Conservation (phyloP, 2,888 invertebrate species). For the Neoascia interrupta region DNA sequence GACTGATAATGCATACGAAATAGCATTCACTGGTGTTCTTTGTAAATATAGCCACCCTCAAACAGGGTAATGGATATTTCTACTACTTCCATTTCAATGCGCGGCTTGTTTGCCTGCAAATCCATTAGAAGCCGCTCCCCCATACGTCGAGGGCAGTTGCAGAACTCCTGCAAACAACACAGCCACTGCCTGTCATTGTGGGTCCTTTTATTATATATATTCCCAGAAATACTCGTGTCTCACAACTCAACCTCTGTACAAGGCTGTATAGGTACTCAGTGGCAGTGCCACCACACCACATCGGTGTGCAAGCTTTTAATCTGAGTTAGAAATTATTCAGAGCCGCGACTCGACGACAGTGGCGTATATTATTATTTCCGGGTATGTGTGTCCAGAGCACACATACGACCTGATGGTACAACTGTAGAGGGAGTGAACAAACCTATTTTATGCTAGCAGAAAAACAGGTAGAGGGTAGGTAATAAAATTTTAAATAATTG, state of each 20-base stretch:
- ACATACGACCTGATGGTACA: not conserved
- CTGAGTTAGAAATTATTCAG: conserved; percentile 57
- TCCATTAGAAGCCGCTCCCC: conserved; percentile 36
- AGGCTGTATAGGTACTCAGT: not conserved
- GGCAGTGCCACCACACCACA: not conserved
- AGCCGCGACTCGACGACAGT: conserved; percentile 17
- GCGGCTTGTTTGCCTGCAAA: conserved; percentile 52
- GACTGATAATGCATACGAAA: conserved; percentile 11
- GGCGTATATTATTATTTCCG: too few species aligned
- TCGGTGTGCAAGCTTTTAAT: conserved; percentile 52
- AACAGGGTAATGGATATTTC: conserved; percentile 21
- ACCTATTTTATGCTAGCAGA: not conserved
- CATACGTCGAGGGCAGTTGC: not conserved
- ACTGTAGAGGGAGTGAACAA: too few species aligned
- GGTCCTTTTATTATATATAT: conserved; percentile 55
- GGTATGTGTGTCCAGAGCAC: not conserved
- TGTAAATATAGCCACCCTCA: not conserved
- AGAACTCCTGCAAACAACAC: conserved; percentile 16
- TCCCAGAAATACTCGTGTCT: conserved; percentile 50
- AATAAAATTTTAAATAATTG: conserved; percentile 64
- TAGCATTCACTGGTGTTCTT: not conserved
- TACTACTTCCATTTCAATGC: conserved; percentile 51
- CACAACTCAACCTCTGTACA: conserved; percentile 19
- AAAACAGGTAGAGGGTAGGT: conserved; percentile 3
- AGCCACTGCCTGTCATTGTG: conserved; percentile 28